These are phyloP conservation scores for Melanostoma scalare DNA, from an alignment of 2,888 invertebrate genomes.

Conservation along the genomic window DNA sequence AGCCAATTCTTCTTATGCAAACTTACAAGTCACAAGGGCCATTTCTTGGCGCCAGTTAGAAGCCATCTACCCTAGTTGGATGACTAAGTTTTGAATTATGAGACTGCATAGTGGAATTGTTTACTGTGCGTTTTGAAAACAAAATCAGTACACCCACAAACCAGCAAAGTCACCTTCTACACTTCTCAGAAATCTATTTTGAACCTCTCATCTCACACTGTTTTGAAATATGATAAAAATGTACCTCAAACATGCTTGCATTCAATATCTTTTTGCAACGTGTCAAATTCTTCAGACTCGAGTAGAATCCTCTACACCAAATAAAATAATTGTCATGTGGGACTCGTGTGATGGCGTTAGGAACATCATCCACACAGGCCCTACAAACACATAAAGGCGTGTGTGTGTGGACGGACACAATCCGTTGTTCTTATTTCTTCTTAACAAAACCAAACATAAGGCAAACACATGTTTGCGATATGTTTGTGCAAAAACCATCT, in stretches of 20 bases:
- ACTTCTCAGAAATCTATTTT: too few species aligned
- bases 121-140: too few species aligned
- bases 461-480: slow-evolving; percentile 68
- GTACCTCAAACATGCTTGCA: neutral
- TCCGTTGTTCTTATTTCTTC: slow-evolving; percentile 9
- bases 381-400: slow-evolving; percentile 4
- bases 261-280: slow-evolving; percentile 65
- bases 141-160: too few species aligned
- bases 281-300: slow-evolving; percentile 44
- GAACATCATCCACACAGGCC: slow-evolving; percentile 6
- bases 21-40: too few species aligned
- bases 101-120: too few species aligned
- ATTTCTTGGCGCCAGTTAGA: too few species aligned
- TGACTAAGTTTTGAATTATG: too few species aligned
- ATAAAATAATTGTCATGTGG: slow-evolving; percentile 40
- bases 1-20: too few species aligned
- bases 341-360: slow-evolving; percentile 45
- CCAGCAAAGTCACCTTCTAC: too few species aligned
- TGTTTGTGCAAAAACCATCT: slow-evolving; percentile 47
- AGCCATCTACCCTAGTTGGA: too few species aligned
- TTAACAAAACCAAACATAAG: slow-evolving; percentile 52
- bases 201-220: too few species aligned
- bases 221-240: neutral
- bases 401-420: too few species aligned
- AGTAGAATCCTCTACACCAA: slow-evolving; percentile 13